Percentiles rank a stretch among this genome's conserved stretches.
Conservation (phyloP, 2,888 invertebrate species). For the Enchytraeus crypticus region DNA sequence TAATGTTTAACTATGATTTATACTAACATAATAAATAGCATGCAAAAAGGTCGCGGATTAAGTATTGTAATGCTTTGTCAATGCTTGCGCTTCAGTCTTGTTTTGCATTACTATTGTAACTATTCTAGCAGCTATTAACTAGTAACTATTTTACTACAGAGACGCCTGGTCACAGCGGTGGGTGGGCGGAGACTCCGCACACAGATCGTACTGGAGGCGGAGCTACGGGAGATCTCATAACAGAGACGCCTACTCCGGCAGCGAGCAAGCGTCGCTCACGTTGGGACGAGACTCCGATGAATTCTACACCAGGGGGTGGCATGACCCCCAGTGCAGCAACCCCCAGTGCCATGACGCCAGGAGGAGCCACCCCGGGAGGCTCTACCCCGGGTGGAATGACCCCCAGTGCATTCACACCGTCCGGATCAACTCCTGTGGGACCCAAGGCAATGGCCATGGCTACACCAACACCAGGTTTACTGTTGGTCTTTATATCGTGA, state of each 20-base stretch:
- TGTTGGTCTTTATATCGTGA: not conserved
- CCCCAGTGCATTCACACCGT: constrained; percentile 46
- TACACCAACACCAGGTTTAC: constrained; percentile 77
- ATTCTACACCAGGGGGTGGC: constrained; percentile 50
- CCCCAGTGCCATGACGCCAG: constrained; percentile 33
- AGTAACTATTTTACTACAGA: constrained; percentile 54
- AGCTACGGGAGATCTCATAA: constrained; percentile 57
- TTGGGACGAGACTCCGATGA: constrained; percentile 95
- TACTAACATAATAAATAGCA: too few relatives aligned
- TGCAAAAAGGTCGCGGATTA: not conserved
- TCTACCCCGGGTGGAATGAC: constrained; percentile 35
- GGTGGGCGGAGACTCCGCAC: constrained; percentile 98
- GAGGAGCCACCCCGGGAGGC: constrained; percentile 25
- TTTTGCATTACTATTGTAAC: not conserved
- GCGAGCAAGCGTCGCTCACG: constrained; percentile 88
- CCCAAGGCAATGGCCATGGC: constrained; percentile 96
- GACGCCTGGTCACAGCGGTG: constrained; percentile 88
- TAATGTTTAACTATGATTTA: too few relatives aligned
- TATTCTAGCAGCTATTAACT: not conserved
- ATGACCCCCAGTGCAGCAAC: constrained; percentile 35
- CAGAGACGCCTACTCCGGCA: constrained; percentile 88
- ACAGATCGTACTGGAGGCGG: constrained; percentile 65
- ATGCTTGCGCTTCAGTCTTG: not conserved
- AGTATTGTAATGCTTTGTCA: not conserved
- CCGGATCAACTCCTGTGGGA: constrained; percentile 50